Percentiles rank a stretch among this genome's conserved stretches.
Conservation (phyloP, 2,797 vertebrate genomes). For the Microchirus variegatus region DNA sequence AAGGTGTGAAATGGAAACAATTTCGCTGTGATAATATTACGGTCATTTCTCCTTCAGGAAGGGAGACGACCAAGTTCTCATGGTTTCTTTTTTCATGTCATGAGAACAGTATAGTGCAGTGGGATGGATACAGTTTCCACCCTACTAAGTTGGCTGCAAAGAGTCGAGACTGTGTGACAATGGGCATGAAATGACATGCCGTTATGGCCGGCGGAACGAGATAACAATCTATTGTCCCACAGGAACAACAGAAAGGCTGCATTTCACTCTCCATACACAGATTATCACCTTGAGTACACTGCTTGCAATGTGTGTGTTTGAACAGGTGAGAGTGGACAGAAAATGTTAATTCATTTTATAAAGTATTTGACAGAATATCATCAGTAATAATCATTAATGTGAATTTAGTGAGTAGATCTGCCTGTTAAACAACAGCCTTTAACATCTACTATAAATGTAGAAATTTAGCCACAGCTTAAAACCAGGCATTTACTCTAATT, state of each 20-base stretch:
- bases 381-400: not conserved
- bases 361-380: not conserved
- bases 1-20: conserved; percentile 44
- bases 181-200: conserved; percentile 61
- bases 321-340: conserved; percentile 25
- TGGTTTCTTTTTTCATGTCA: conserved; percentile 76
- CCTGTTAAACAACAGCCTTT: not conserved
- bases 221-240: conserved; percentile 63
- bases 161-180: conserved; percentile 57
- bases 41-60: conserved; percentile 51
- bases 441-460: not conserved
- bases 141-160: conserved; percentile 36
- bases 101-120: conserved; percentile 46
- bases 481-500: too few relatives aligned
- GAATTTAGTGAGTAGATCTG: not conserved
- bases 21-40: conserved; percentile 65
- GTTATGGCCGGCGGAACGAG: conserved; percentile 48
- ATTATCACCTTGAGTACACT: conserved; percentile 49
- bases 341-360: not conserved
- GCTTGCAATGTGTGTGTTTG: conserved; percentile 15
- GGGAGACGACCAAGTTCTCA: conserved; percentile 80
- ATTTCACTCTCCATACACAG: conserved; percentile 31
- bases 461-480: not conserved
- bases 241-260: conserved; percentile 41
- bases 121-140: conserved; percentile 68